A percentile compares a stretch with the other conserved stretches of the same genome.
phyloP scores from a whole-genome alignment of 2,113 vertebrate genomes.

The Orthonyx spaldingii region DNA sequence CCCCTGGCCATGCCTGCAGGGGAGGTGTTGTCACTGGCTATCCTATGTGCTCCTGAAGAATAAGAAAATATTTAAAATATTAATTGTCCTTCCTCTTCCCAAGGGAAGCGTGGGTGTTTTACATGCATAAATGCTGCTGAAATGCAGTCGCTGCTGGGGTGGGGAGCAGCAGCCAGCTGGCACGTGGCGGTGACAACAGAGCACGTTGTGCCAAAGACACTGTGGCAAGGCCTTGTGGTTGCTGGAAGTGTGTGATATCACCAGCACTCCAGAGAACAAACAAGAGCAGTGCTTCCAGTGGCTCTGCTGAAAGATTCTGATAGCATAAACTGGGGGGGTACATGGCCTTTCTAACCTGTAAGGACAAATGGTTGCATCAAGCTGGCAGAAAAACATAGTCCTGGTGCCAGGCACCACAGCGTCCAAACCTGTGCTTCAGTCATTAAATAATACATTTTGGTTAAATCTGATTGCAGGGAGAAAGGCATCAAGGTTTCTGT shows the following conservation, averaged over 20 bases:
- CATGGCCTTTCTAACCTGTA: neutral
- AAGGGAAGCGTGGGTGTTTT: neutral
- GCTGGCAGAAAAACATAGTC: neutral
- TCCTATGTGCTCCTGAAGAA: neutral
- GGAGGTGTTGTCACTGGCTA: neutral
- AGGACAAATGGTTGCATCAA: neutral
- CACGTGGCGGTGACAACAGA: neutral
- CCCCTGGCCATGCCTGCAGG: accelerated
- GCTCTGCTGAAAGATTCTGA: neutral
- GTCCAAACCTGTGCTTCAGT: neutral
- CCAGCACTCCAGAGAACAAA: neutral
- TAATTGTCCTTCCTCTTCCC: neutral
- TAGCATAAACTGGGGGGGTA: neutral
- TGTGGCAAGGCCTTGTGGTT: neutral
- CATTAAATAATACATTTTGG: neutral
- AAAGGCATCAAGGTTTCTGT: neutral
- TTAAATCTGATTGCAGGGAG: neutral
- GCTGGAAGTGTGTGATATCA: neutral
- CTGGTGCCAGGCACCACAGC: neutral
- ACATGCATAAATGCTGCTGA: neutral
- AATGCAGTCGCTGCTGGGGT: constrained; percentile 4
- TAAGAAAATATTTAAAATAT: constrained; percentile 19
- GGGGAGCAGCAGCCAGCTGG: constrained; percentile 45
- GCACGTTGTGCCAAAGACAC: neutral
- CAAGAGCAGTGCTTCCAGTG: neutral